Evolutionary conservation across 2,888 invertebrate genomes (phyloP), one percentile per base, ranked within the genome.

Genomic region (Plebejus argus): DNA sequence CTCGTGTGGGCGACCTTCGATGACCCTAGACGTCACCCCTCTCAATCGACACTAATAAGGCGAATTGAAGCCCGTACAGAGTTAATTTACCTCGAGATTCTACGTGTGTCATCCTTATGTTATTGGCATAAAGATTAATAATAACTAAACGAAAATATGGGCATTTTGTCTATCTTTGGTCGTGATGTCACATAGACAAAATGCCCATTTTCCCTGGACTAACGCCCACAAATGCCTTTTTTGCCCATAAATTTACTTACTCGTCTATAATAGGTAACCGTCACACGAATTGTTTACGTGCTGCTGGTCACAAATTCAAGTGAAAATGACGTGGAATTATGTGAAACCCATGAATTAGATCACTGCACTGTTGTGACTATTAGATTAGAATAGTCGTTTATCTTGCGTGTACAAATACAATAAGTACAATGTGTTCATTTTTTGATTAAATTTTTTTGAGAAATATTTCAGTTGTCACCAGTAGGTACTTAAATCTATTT

Each of bases 11-110:
- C 53, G 53, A 80, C 81, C 81, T 81, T 80, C 80, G 80, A 79
- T 81, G 81, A 81, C 81, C 81, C 81, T 80, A 77, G 77, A 72
- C 77, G 70, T 71, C 80, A 80, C 79, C 80, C 80, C 71, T 70
- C 78, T 79, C 81, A 81, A 81, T 81, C 79, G 79, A 81, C 76
- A 80, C 77, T 80, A 81, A 81, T 81, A 81, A 81, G 79, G 78
- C 81, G 78, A 81, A 81, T 81, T 80, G 81, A 78, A 33, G 66
- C 20, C 61, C 23, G 12, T 61, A 20, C 61, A 12, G 23, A 61
- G 7, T 58, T 58, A 58, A 20, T 58, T 58, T 8, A 58, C 58
- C 8, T 58, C 58, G 1, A 20, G 61, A 23, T 23, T 61, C 23
- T 61, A 10, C 79, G 79, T 79, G 78, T 77, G 79, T 77, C 53